Base-by-base conservation (phyloP, 2,797 vertebrate species). In the Pangasius larnaudii region DNA sequence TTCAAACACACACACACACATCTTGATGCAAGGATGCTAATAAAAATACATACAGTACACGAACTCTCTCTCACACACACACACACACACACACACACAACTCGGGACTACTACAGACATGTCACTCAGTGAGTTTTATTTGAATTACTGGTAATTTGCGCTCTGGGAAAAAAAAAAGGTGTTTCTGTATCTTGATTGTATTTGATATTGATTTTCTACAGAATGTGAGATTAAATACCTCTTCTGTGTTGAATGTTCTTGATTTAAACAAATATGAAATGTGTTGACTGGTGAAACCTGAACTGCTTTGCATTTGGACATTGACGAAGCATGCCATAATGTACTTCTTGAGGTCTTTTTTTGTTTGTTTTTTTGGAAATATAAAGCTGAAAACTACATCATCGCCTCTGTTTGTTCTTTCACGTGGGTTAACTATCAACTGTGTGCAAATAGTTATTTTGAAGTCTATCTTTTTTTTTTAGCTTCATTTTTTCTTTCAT, bases 191-290 rank as follows among this genome's bases (percentile, higher is more conserved):
- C 65, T 86, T 90, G 91, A 92, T 91, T 92, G 90, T 92, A 87
- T 87, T 90, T 78, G n/a, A 51, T 61, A 6, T 61, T 86, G 69
- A 69, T 61, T 88, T 88, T 49, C 79, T 88, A 42, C 71, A 72
- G 49, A 91, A 89, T 90, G 88, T 90, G 81, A 89, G 84, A 79
- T 88, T 69, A 88, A 77, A 86, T 90, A 80, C 88, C 86, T 91
- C 80, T 81, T 83, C 59, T 61, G 78, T 79, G 46, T 18, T 84
- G 89, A 93, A 90, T 88, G 87, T 89, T 65, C 49, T 67, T 19
- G 72, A 56, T 89, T 86, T 82, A 53, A 59, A 51, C 58, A 49
- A 46, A 5, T 72, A 84, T 49, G 67, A 27, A 89, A 49, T 33
- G 58, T 82, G 63, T 63, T 49, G 22, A 49, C 61, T 49, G 30